These are phyloP conservation scores for Salticus scenicus DNA, from an alignment of 2,888 invertebrate genomes.

Conservation along the genomic window DNA sequence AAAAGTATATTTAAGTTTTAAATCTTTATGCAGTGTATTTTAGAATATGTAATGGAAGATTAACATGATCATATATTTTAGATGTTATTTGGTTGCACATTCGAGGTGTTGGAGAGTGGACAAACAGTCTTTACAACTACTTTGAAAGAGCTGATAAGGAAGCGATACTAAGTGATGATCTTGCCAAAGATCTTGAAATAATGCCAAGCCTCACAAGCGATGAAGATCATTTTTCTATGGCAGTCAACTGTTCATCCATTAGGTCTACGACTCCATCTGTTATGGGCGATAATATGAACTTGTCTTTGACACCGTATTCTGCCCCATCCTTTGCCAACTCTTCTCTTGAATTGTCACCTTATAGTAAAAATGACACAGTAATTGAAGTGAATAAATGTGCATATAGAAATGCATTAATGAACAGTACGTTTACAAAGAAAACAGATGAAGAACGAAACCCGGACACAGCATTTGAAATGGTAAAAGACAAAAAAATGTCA, in stretches of 20 bases:
- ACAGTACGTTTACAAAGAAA: not conserved
- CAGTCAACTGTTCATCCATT: not conserved
- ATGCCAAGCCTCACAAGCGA: not conserved
- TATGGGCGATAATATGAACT: not conserved
- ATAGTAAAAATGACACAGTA: not conserved
- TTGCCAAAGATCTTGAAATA: slow-evolving; percentile 30
- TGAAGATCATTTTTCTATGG: not conserved
- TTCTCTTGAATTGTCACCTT: not conserved
- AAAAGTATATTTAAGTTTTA: too few relatives aligned
- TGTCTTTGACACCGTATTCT: not conserved
- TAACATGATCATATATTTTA: too few relatives aligned
- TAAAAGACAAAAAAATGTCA: not conserved
- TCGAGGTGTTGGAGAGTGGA: slow-evolving; percentile 95
- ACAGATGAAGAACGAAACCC: not conserved
- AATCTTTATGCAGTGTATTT: too few relatives aligned
- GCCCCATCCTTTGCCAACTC: not conserved
- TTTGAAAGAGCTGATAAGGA: slow-evolving; percentile 77
- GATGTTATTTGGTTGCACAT: slow-evolving; percentile 95
- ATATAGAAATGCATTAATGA: not conserved
- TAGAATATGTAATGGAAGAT: too few relatives aligned
- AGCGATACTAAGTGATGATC: slow-evolving; percentile 59
- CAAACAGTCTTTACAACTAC: slow-evolving; percentile 88
- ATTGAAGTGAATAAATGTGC: not conserved
- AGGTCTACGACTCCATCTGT: not conserved
- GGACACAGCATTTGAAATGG: slow-evolving; percentile 21